These are phyloP conservation scores for Choloepus didactylus DNA, from an alignment of 2,797 vertebrate species.

Conservation along the genomic window DNA sequence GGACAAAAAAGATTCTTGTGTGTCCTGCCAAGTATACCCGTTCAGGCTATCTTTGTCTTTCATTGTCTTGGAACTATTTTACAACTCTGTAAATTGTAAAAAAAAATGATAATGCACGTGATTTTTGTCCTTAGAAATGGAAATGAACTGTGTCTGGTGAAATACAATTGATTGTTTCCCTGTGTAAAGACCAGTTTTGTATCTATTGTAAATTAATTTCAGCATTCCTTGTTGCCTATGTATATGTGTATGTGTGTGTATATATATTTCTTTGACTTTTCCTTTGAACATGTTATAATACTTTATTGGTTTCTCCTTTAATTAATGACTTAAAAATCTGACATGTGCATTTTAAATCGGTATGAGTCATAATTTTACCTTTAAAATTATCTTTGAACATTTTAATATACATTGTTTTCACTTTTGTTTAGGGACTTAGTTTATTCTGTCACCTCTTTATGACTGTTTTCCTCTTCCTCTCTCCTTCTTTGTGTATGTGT, in stretches of 20 bases:
- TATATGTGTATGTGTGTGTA: too few relatives aligned
- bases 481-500: not conserved
- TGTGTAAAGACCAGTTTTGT: not conserved
- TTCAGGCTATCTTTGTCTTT: not conserved
- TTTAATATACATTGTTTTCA: not conserved
- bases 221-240: not conserved
- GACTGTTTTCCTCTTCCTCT: not conserved
- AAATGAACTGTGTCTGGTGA: not conserved
- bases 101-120: not conserved
- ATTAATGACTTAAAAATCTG: not conserved
- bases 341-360: not conserved
- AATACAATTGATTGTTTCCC: not conserved
- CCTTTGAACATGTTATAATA: not conserved
- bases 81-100: not conserved
- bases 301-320: not conserved
- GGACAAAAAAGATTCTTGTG: not conserved
- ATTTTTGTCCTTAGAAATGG: not conserved
- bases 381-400: not conserved
- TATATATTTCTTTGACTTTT: not conserved
- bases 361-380: slow-evolving; percentile 8
- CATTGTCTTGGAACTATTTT: not conserved
- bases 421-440: not conserved
- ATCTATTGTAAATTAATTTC: not conserved
- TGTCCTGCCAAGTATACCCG: not conserved
- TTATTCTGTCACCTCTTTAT: not conserved